These are phyloP conservation scores for Tautogolabrus adspersus DNA, from an alignment of 2,113 vertebrate genomes.

Conservation along the genomic window DNA sequence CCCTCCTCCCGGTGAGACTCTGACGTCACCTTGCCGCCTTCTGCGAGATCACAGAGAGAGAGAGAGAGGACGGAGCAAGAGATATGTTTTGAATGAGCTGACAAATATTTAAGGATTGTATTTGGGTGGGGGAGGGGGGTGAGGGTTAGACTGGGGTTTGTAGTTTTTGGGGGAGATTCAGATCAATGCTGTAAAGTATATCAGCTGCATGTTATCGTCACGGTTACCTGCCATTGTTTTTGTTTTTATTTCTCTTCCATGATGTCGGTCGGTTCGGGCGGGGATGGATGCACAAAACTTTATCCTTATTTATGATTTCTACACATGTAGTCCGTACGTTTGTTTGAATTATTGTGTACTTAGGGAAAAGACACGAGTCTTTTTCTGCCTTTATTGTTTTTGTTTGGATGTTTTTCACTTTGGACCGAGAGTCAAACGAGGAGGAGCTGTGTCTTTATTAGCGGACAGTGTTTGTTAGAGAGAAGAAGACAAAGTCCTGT, in stretches of 20 bases:
- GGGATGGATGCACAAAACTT: slow-evolving; percentile 76
- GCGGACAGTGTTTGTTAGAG: slow-evolving; percentile 57
- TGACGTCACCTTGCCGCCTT: slow-evolving; percentile 54
- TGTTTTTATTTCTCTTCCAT: slow-evolving; percentile 39
- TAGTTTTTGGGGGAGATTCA: slow-evolving; percentile 62
- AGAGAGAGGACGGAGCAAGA: slow-evolving; percentile 45
- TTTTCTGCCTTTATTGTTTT: slow-evolving; percentile 68
- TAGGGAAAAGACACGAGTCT: slow-evolving; percentile 73
- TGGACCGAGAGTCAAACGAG: slow-evolving; percentile 47
- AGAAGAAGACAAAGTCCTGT: slow-evolving; percentile 31
- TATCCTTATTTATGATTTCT: slow-evolving; percentile 86
- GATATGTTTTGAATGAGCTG: slow-evolving; percentile 80
- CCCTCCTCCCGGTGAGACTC: slow-evolving; percentile 25
- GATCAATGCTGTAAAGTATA: slow-evolving; percentile 84
- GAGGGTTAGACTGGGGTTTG: slow-evolving; percentile 47
- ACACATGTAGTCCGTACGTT: slow-evolving; percentile 72
- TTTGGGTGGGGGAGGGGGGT: slow-evolving; percentile 41
- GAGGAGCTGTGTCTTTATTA: slow-evolving; percentile 60
- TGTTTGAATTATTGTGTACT: slow-evolving; percentile 67
- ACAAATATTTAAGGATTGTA: slow-evolving; percentile 85
- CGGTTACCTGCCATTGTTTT: slow-evolving; percentile 83
- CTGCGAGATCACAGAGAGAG: slow-evolving; percentile 35
- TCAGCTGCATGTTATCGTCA: slow-evolving; percentile 84
- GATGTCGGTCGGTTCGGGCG: slow-evolving; percentile 48
- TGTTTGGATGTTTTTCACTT: slow-evolving; percentile 62